Conservation (phyloP, 2,113 vertebrate species). For the Oophaga pumilio region DNA sequence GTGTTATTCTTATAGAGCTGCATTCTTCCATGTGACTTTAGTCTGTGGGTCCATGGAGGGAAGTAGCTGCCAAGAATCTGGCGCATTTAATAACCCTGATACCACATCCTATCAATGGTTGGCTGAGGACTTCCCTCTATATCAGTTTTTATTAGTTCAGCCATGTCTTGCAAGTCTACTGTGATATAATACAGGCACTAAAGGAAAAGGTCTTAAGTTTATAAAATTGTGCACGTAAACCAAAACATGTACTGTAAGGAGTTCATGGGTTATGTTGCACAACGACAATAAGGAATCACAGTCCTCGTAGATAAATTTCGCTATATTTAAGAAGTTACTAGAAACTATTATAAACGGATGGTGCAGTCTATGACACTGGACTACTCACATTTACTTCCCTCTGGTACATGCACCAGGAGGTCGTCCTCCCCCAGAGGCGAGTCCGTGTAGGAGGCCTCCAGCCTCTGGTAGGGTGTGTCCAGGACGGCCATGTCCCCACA, state of each 20-base stretch:
- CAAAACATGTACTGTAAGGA: background rate
- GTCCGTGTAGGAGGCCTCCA: slow-evolving; percentile 92
- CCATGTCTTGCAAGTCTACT: too few species aligned
- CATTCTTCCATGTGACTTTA: too few species aligned
- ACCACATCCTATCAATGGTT: too few species aligned
- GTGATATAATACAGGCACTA: too few species aligned
- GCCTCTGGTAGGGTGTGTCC: slow-evolving; percentile 92
- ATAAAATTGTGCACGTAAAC: background rate
- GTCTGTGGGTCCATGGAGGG: too few species aligned
- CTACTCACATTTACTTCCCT: slow-evolving; percentile 90
- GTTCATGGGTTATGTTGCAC: background rate
- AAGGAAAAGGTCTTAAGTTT: background rate
- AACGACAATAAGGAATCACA: background rate
- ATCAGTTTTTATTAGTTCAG: too few species aligned
- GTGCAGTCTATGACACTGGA: background rate
- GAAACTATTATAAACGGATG: background rate
- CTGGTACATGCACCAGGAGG: slow-evolving; percentile 88
- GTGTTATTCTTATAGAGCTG: too few species aligned
- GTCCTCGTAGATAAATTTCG: background rate
- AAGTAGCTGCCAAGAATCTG: too few species aligned
- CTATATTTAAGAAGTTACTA: background rate
- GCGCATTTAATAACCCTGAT: too few species aligned
- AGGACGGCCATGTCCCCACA: slow-evolving; percentile 83
- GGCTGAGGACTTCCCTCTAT: too few species aligned
- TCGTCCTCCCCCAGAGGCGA: slow-evolving; percentile 92